A percentile compares a stretch with the other conserved stretches of the same genome.
phyloP scores from a whole-genome alignment of 2,888 invertebrate species.

The Drymonia ruficornis region DNA sequence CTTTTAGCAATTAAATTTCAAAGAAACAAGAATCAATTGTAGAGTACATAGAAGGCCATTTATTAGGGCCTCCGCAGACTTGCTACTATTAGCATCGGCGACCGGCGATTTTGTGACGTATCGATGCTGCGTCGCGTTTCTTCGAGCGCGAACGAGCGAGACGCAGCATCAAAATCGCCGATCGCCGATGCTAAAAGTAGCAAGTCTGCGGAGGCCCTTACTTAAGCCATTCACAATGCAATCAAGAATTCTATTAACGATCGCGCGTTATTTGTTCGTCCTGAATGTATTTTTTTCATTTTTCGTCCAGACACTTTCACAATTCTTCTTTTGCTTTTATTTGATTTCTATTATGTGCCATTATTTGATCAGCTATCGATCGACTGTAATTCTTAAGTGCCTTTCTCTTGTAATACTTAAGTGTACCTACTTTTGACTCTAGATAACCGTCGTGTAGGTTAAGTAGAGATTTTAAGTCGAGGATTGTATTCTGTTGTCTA shows the following conservation, averaged over 20 bases:
- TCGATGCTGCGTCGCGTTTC: too few relatives aligned
- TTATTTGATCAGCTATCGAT: conserved; percentile 3
- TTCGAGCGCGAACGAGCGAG: too few relatives aligned
- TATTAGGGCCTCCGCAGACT: too few relatives aligned
- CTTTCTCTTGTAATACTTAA: conserved; percentile 5
- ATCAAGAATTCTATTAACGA: not conserved
- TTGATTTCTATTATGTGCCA: conserved; percentile 3
- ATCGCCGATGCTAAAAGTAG: too few relatives aligned
- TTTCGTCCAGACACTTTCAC: conserved; percentile 4
- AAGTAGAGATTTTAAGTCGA: not conserved
- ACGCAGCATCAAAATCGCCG: too few relatives aligned
- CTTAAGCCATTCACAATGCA: not conserved
- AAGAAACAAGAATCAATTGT: too few relatives aligned
- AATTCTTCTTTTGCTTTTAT: conserved; percentile 3
- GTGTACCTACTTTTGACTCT: conserved; percentile 1
- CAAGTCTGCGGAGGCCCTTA: too few relatives aligned
- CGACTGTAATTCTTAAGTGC: not conserved
- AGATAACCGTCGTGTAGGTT: not conserved
- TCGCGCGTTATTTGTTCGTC: not conserved
- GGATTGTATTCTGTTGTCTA: not conserved
- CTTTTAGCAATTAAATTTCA: too few relatives aligned
- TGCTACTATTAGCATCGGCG: too few relatives aligned
- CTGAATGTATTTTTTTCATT: conserved; percentile 1
- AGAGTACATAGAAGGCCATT: too few relatives aligned
- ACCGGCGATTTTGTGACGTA: too few relatives aligned